Evolutionary conservation across 2,797 vertebrate genomes (phyloP), one percentile per base, ranked within the genome.

Genomic region (Novumbra hubbsi): DNA sequence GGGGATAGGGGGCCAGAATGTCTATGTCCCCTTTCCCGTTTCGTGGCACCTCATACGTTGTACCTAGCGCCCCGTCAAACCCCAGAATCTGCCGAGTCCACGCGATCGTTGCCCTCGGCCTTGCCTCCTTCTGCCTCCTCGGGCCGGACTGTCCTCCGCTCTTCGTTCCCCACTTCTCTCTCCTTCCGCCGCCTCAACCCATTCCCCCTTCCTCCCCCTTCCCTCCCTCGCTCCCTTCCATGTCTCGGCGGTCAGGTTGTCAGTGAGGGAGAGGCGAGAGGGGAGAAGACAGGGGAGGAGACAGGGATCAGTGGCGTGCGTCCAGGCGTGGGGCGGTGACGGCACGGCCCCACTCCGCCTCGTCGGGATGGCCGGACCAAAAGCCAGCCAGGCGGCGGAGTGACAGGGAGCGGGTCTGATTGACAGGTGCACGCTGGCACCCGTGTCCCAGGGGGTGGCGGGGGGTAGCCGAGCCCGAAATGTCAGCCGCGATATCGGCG

Each of bases 401-500:
- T 93, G 91, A 93, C 93, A 92, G 93, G 84, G 83, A 57, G 87
- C 90, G 83, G 73, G 79, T 88, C 74, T 91, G 92, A 92, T 89
- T 91, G 95, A 95, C 95, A 94, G 75, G 24, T 88, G 87, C 81
- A 81, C 86, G 91, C 83, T 84, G 82, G 90, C 60, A 75, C 90
- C 78, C 45, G 50, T 71, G 82, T 96, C 95, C 93, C 83, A 86
- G 92, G 94, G 88, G 88, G 86, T 81, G 45, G 76, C 84, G 89
- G 84, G 84, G 88, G 88, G 89, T 87, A 81, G 85, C 80, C 76
- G 87, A 94, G 93, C 92, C 88, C 88, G 91, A 96, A 96, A 96
- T 96, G 95, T 95, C 95, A 95, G 90, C 28, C 75, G 74, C 82
- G 86, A 93, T 93, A 94, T 91, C 92, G 84, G 84, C 85, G 86